Evolutionary conservation across 2,888 invertebrate species (phyloP).

Genomic region (Phytoseiulus persimilis): DNA sequence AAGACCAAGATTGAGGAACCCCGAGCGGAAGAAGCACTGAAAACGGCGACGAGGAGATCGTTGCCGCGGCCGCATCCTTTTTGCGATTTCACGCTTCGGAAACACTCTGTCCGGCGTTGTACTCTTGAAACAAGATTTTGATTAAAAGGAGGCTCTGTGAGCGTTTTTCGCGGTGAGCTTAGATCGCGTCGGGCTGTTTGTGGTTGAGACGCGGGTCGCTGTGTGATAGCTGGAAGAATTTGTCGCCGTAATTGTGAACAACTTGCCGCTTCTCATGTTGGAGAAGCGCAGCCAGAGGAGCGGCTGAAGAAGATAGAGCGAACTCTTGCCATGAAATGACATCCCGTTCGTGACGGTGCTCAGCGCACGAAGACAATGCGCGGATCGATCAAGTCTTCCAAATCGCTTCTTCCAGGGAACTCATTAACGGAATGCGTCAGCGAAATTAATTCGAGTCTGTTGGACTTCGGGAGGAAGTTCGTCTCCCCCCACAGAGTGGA

Average conservation of each 20-base stretch:
- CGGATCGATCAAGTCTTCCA: neutral
- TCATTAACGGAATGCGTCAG: neutral
- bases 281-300: neutral
- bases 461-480: neutral
- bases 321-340: neutral
- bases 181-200: neutral
- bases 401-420: neutral
- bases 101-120: neutral
- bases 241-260: neutral
- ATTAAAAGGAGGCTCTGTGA: neutral
- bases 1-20: neutral
- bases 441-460: neutral
- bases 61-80: neutral
- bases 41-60: neutral
- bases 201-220: neutral
- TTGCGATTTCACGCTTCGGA: neutral
- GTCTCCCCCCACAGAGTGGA: neutral
- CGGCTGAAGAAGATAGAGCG: neutral
- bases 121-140: neutral
- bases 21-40: neutral
- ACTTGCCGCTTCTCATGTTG: neutral
- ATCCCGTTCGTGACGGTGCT: neutral
- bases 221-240: neutral
- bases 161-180: neutral
- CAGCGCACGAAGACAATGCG: slow-evolving; percentile 5